Evolutionary conservation across 1,140 invertebrate genomes (phyloP).

Genomic region (Drosophila bifasciata): DNA sequence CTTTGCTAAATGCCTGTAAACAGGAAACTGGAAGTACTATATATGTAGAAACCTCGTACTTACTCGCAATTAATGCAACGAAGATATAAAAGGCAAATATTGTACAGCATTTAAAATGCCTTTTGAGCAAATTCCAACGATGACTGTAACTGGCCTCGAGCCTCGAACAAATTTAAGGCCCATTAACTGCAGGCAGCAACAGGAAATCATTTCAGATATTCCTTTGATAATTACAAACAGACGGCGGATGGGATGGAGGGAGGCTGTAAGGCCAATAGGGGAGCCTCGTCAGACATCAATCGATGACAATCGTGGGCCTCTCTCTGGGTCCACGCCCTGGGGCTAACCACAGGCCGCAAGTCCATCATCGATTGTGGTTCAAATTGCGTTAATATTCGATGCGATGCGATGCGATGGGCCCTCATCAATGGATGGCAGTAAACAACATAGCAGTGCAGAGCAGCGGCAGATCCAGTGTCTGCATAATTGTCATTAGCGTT

Average conservation of each 20-base stretch:
- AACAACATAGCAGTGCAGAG: conserved; percentile 16
- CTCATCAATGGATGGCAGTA: conserved; percentile 28
- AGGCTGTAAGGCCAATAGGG: conserved; percentile 41
- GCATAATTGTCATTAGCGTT: too few relatives aligned
- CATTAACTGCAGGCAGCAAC: conserved; percentile 50
- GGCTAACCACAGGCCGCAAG: conserved; percentile 38
- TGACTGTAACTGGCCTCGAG: too few relatives aligned
- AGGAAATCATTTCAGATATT: conserved; percentile 49
- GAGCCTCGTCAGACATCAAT: conserved; percentile 30
- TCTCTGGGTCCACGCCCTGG: conserved; percentile 22
- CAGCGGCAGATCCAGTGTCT: too few relatives aligned
- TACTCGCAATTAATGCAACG: too few relatives aligned
- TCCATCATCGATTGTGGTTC: conserved; percentile 41
- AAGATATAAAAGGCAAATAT: too few relatives aligned
- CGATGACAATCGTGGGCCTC: conserved; percentile 25
- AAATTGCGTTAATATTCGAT: conserved; percentile 38
- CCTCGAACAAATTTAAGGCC: conserved; percentile 36
- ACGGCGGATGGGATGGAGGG: background rate
- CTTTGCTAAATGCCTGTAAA: conserved; percentile 46
- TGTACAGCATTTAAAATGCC: conserved; percentile 32
- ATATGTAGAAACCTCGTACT: background rate
- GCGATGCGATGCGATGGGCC: conserved; percentile 25
- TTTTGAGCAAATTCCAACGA: background rate
- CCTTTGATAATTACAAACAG: conserved; percentile 49
- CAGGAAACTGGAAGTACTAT: conserved; percentile 29